A percentile compares a stretch with the other conserved stretches of the same genome.
Evolutionary conservation across 1,140 invertebrate genomes (phyloP).

Genomic region (Gryon sp.): DNA sequence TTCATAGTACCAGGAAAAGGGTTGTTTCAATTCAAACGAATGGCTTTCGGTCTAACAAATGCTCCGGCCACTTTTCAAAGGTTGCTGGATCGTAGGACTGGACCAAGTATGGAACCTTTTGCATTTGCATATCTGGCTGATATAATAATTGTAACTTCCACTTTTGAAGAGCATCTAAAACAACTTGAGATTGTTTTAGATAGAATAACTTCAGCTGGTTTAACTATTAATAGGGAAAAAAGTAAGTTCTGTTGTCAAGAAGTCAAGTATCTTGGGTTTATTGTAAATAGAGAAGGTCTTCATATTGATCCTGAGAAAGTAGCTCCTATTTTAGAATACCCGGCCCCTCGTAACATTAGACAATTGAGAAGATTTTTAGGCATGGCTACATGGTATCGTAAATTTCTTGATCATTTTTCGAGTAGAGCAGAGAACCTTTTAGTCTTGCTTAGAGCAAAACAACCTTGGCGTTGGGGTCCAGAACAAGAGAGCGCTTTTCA

Average conservation of each 20-base stretch:
- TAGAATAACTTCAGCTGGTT: background rate
- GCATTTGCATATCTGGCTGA: background rate
- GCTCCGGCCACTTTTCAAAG: background rate
- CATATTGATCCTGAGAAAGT: slow-evolving; percentile 65
- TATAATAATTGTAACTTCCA: background rate
- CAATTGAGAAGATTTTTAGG: slow-evolving; percentile 71
- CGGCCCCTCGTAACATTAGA: slow-evolving; percentile 59
- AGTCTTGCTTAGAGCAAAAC: background rate
- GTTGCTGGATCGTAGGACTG: background rate
- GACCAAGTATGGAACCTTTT: background rate
- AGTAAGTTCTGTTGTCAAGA: slow-evolving; percentile 50
- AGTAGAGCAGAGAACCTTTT: slow-evolving; percentile 64
- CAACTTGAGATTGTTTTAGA: background rate
- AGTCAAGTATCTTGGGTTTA: slow-evolving; percentile 64
- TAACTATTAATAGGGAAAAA: slow-evolving; percentile 41
- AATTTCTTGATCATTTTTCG: slow-evolving; percentile 70
- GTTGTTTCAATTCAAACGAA: background rate
- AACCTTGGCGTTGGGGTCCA: background rate
- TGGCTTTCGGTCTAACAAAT: background rate
- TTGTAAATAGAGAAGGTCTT: slow-evolving; percentile 38
- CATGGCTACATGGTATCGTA: slow-evolving; percentile 68
- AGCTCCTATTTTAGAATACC: slow-evolving; percentile 64
- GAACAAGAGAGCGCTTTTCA: background rate
- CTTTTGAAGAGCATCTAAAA: background rate
- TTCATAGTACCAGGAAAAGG: background rate